Base-by-base conservation (phyloP, 2,113 vertebrate species). In the Brachyhypopomus occidentalis region DNA sequence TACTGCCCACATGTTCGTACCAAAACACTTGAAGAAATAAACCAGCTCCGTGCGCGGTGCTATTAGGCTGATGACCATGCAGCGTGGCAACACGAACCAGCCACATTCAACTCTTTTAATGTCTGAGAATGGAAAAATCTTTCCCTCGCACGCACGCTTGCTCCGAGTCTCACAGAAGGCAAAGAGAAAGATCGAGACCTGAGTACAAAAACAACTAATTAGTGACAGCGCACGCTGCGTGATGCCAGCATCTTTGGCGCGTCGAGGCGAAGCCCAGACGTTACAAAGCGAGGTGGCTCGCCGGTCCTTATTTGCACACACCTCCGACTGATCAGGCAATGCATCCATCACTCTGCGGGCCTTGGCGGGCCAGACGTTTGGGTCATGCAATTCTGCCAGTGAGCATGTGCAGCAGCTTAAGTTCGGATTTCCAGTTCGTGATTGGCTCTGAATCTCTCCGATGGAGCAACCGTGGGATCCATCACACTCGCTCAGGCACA, bases 11-110 rank as follows among this genome's bases (percentile, higher is more conserved):
- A 60, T 76, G 69, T 55, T 72, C 4, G 45, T 72, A 11, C 67
- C 17, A 30, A 64, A 73, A 80, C 67, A 67, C 70, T 69, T 55
- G 27, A 38, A 80, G 64, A 77, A 66, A 81, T 74, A 81, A 84
- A 69, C 52, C 20, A 11, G 63, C 41, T 78, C 62, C 62, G 59
- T 73, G 59, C 20, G 19, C 70, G 0, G 17, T 1, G 23, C 69
- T 67, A 25, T 81, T 74, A 84, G 34, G 62, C 36, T 62, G 69
- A 81, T 60, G 75, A 38, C 25, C 34, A 6, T 69, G 67, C 45
- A 58, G 36, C n/a, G 38, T 9, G 19, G 52, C 71, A 34, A 30
- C 41, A 30, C 19, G 70, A 64, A 74, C 41, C 70, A 66, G 58
- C 41, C 8, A 62, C 34, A 52, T 19, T 36, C 25, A 81, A 69